These are phyloP conservation scores for Lepidocyrtinus sp. DNA, from an alignment of 2,888 invertebrate genomes.

Conservation along the genomic window DNA sequence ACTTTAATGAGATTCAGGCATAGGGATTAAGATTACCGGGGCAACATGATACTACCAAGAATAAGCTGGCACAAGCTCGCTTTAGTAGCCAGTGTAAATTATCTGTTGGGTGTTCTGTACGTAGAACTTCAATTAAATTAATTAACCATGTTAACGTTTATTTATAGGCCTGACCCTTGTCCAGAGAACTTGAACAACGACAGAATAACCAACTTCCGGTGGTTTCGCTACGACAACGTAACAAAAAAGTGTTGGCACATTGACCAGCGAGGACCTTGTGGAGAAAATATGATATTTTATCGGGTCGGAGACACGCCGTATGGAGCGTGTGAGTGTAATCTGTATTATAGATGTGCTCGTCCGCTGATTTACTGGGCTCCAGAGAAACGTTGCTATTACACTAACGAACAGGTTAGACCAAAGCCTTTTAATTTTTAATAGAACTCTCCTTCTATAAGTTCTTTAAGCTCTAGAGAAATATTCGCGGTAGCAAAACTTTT, in stretches of 20 bases:
- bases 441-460: neutral
- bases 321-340: conserved; percentile 68
- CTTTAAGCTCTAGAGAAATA: neutral
- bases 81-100: too few species aligned
- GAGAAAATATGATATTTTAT: conserved; percentile 65
- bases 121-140: too few species aligned
- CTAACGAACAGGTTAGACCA: conserved; percentile 63
- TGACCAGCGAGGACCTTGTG: conserved; percentile 67
- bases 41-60: too few species aligned
- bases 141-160: too few species aligned
- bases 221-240: conserved; percentile 64
- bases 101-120: too few species aligned
- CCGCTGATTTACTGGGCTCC: conserved; percentile 66
- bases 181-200: conserved; percentile 61
- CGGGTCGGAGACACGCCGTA: conserved; percentile 62
- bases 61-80: too few species aligned
- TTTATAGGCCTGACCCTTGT: conserved; percentile 53
- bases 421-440: conserved; percentile 21
- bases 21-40: too few species aligned
- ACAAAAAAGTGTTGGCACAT: conserved; percentile 65
- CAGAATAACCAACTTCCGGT: conserved; percentile 56
- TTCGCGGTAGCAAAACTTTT: too few species aligned
- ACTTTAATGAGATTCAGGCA: too few species aligned
- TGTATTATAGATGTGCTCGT: conserved; percentile 65
- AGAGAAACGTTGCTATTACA: conserved; percentile 65